Evolutionary conservation across 1,140 invertebrate genomes (phyloP), one percentile per base, ranked within the genome.

Genomic region (Steinernema khuongi): DNA sequence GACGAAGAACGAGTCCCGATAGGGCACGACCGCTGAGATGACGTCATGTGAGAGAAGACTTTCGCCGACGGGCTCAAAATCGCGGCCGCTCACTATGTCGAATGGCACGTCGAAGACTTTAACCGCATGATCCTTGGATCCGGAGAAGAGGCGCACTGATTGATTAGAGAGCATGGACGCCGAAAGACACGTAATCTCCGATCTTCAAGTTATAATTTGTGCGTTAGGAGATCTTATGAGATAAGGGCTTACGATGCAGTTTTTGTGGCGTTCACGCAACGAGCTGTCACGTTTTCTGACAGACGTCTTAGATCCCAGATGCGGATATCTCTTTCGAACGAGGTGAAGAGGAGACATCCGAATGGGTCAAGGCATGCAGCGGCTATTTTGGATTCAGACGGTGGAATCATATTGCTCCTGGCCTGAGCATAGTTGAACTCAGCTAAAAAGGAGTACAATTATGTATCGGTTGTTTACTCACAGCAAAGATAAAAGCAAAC

Each of bases 181-280:
- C 26, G 71, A 26, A 0, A 77, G 77, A 67, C 77, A 74, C 28
- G 77, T 77, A 4, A 78, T 76, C 67, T 78, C 77, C 7, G 77
- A 78, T 73, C 73, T 74, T 19, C 43, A 74, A 29, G 2, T 73
- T 22, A 30, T 71, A 71, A 69, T 31, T 69, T 69, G 31, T 33
- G 36, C 18, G 14, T n/a, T 11, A 69, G 29, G n/a, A 18, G 68
- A 69, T 69, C 14, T 31, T 7, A 7, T 19, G 11, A 33, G 11
- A 22, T 11, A 14, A 32, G 4, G 31, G 31, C 68, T 7, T 41
- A 32, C 30, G 68, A 14, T 30, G 33, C 68, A 67, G 32, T 44
- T 71, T 71, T 43, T 17, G 32, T 44, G n/a, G 33, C 32, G 29
- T 36, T 36, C 17, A 41, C 22, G 26, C 26, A 36, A 71, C 22